These are phyloP conservation scores for Phthorimaea operculella DNA, from an alignment of 1,140 invertebrate species.

Conservation along the genomic window DNA sequence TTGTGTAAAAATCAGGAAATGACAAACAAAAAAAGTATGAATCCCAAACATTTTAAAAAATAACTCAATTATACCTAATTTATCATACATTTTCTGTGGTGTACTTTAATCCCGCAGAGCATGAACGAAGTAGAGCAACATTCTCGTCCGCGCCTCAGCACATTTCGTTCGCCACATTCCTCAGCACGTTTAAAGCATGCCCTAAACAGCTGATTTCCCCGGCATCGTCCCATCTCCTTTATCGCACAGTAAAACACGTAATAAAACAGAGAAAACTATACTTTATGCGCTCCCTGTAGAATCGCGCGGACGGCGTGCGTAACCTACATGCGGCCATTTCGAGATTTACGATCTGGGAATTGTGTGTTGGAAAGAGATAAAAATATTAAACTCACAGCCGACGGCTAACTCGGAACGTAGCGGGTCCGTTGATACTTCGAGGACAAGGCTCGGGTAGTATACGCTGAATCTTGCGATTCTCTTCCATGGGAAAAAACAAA, in stretches of 20 bases:
- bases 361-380: conserved; percentile 65
- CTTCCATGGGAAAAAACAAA: conserved; percentile 8
- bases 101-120: conserved; percentile 4
- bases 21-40: too few species aligned
- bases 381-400: conserved; percentile 59
- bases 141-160: conserved; percentile 34
- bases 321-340: conserved; percentile 70
- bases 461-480: conserved; percentile 16
- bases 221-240: conserved; percentile 63
- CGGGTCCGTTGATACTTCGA: conserved; percentile 43
- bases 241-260: conserved; percentile 57
- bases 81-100: too few species aligned
- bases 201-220: conserved; percentile 65
- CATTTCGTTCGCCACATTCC: conserved; percentile 64
- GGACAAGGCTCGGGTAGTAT: conserved; percentile 45
- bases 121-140: conserved; percentile 45
- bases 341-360: conserved; percentile 70
- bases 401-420: conserved; percentile 46
- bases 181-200: conserved; percentile 65
- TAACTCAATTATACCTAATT: too few species aligned
- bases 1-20: too few species aligned
- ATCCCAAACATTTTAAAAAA: too few species aligned
- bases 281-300: conserved; percentile 57
- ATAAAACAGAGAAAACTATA: conserved; percentile 68
- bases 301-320: conserved; percentile 61